A percentile compares a stretch with the other conserved stretches of the same genome.
phyloP scores from a whole-genome alignment of 92 coral and sea anemone species.

The Paragorgia papillata region DNA sequence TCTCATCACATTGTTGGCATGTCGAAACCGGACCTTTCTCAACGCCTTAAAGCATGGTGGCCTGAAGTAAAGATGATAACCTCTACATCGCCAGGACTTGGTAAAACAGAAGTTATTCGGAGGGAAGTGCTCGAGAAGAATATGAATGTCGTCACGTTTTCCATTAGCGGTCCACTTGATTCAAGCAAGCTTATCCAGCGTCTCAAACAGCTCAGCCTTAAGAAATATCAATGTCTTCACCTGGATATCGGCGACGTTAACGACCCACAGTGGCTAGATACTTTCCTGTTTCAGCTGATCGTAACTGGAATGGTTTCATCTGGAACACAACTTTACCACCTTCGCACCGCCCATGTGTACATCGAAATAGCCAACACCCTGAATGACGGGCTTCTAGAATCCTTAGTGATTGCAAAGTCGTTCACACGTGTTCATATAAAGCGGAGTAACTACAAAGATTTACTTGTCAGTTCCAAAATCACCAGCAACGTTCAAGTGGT shows the following conservation, averaged over 20 bases:
- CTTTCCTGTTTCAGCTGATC: constrained; percentile 74
- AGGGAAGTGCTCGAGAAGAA: constrained; percentile 49
- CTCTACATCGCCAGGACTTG: constrained; percentile 82
- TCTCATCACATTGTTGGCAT: constrained; percentile 80
- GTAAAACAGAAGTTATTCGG: constrained; percentile 72
- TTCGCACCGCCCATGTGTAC: constrained; percentile 61
- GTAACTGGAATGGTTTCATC: constrained; percentile 83
- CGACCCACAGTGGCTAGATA: constrained; percentile 69
- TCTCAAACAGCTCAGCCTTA: constrained; percentile 52
- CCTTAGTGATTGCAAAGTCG: constrained; percentile 61
- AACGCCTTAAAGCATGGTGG: constrained; percentile 27
- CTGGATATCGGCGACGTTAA: constrained; percentile 75
- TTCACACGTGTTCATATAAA: constrained; percentile 56
- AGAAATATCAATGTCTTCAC: constrained; percentile 63
- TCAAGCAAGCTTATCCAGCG: constrained; percentile 67
- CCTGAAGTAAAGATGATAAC: constrained; percentile 68
- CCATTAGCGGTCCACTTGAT: constrained; percentile 79
- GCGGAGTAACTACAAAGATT: constrained; percentile 53
- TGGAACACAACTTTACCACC: constrained; percentile 65
- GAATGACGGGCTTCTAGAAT: constrained; percentile 66
- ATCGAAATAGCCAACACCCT: constrained; percentile 81
- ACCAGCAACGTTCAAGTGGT: constrained; percentile 72
- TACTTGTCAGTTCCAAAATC: constrained; percentile 64
- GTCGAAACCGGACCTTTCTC: constrained; percentile 57
- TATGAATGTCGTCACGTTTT: constrained; percentile 65